Conservation (phyloP, 2,113 vertebrate species). For the Cichladusa arquata region DNA sequence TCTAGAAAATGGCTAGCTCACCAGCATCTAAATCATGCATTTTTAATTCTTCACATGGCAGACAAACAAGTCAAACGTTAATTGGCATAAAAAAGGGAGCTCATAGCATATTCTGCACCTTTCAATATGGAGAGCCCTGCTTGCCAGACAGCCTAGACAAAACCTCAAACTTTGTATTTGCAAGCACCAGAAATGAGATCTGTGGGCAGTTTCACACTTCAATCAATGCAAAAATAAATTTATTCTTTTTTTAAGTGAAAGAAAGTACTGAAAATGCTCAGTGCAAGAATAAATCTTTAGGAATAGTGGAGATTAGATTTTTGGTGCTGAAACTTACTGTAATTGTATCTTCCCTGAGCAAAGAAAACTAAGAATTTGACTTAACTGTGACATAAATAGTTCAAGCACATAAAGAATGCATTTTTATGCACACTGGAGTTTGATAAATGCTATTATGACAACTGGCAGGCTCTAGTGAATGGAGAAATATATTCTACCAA, state of each 20-base stretch:
- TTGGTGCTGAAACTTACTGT: background rate
- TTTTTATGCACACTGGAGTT: background rate
- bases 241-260: background rate
- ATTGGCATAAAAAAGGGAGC: conserved; percentile 70
- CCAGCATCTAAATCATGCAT: conserved; percentile 73
- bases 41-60: conserved; percentile 76
- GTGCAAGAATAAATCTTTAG: background rate
- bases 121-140: background rate
- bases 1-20: conserved; percentile 63
- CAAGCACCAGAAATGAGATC: background rate
- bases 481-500: background rate
- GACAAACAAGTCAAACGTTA: conserved; percentile 71
- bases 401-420: background rate
- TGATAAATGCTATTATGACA: background rate
- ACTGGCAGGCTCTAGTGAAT: background rate
- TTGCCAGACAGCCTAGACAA: background rate
- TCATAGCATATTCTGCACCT: conserved; percentile 1
- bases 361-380: background rate
- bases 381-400: background rate
- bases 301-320: background rate
- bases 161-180: background rate
- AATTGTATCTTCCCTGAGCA: background rate
- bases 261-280: background rate
- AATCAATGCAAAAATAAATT: background rate
- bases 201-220: background rate